A percentile compares a stretch with the other conserved stretches of the same genome.
Conservation (phyloP, 37 sponge, comb jelly and placozoan species). For the Crambe crambe region DNA sequence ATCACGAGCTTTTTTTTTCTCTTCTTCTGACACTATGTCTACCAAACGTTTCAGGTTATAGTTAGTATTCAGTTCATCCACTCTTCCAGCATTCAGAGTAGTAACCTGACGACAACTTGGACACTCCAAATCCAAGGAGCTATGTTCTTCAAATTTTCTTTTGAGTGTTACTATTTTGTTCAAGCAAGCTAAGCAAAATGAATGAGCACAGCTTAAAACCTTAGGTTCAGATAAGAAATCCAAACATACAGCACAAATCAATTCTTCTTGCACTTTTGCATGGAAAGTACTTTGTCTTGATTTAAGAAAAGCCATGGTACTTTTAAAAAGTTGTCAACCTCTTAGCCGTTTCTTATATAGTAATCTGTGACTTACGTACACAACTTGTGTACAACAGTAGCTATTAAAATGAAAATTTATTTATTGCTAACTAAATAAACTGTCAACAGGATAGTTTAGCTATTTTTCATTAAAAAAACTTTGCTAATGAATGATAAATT, state of each 20-base stretch:
- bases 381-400: too few species aligned
- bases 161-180: not conserved
- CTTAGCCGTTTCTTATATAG: too few species aligned
- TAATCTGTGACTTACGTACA: too few species aligned
- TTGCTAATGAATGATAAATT: not conserved
- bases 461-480: too few species aligned
- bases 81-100: not conserved
- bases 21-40: conserved; percentile 26
- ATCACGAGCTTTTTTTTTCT: conserved; percentile 4
- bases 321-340: too few species aligned
- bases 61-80: conserved; percentile 20
- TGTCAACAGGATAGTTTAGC: too few species aligned
- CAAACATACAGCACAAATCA: conserved; percentile 35
- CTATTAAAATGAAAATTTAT: too few species aligned
- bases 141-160: not conserved
- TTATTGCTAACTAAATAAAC: too few species aligned
- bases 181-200: conserved; percentile 19
- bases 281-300: conserved; percentile 1
- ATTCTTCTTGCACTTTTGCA: conserved; percentile 23
- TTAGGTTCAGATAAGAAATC: conserved; percentile 37
- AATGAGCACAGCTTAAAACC: conserved; percentile 32
- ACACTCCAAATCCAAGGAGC: conserved; percentile 11
- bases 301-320: not conserved
- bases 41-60: conserved; percentile 25
- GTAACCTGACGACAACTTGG: conserved; percentile 43